Conservation (phyloP, 1,140 invertebrate genomes). For the Heliconius nattereri region DNA sequence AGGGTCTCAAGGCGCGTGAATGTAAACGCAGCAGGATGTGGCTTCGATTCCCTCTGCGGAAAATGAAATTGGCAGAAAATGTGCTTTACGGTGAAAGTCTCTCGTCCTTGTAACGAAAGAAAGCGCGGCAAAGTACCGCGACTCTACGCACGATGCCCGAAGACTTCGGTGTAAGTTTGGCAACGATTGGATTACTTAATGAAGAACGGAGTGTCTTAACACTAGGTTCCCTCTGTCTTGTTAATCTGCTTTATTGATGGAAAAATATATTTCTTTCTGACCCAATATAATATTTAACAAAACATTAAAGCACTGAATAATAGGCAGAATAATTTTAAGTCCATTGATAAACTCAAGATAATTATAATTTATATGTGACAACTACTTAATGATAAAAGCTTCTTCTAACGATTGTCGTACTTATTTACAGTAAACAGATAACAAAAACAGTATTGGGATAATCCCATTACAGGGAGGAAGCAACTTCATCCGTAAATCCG, state of each 20-base stretch:
- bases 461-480: slow-evolving; percentile 28
- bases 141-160: too few species aligned
- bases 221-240: too few species aligned
- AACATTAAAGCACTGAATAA: background rate
- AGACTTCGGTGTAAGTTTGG: too few species aligned
- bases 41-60: background rate
- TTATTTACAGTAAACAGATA: background rate
- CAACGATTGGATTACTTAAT: too few species aligned
- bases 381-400: slow-evolving; percentile 7
- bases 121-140: too few species aligned
- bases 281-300: background rate
- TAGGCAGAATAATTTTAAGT: background rate
- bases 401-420: slow-evolving; percentile 14
- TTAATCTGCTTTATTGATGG: too few species aligned
- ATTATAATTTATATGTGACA: background rate
- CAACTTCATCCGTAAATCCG: slow-evolving; percentile 19
- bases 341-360: background rate
- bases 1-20: background rate
- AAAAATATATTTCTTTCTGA: too few species aligned
- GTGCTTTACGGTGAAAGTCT: too few species aligned
- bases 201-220: too few species aligned
- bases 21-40: background rate
- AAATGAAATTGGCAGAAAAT: too few species aligned
- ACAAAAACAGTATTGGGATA: slow-evolving; percentile 23
- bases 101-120: too few species aligned